These are phyloP conservation scores for Diphyllodes magnificus DNA, from an alignment of 2,113 vertebrate genomes.

Conservation along the genomic window DNA sequence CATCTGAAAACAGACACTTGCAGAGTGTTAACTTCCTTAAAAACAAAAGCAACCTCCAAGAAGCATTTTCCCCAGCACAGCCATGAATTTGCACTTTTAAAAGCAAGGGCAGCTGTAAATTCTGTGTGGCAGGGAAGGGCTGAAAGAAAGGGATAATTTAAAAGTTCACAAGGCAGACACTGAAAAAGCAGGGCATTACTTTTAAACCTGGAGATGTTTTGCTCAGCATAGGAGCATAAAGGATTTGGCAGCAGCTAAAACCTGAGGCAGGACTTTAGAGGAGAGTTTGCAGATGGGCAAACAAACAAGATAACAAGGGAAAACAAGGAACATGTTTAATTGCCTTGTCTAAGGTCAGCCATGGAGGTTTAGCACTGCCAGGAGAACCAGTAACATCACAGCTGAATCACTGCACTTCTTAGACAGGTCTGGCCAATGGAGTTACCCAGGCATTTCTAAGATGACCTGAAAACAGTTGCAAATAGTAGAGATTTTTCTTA, in stretches of 20 bases:
- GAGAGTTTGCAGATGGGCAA: not conserved
- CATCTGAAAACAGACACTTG: not conserved
- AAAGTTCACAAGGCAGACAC: not conserved
- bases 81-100: not conserved
- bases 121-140: not conserved
- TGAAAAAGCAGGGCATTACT: not conserved
- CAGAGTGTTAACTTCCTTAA: not conserved
- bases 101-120: not conserved
- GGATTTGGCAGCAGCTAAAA: not conserved
- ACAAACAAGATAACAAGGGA: not conserved
- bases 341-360: not conserved
- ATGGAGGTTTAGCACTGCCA: not conserved
- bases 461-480: not conserved
- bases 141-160: not conserved
- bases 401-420: not conserved
- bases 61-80: not conserved
- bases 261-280: not conserved
- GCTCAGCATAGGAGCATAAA: not conserved
- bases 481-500: conserved; percentile 43
- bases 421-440: not conserved
- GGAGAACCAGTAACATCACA: not conserved
- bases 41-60: not conserved
- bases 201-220: not conserved
- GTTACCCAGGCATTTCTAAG: not conserved
- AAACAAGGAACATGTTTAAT: not conserved